Percentiles rank a stretch among this genome's conserved stretches.
Conservation (phyloP, 2,797 vertebrate genomes). For the Lepidocolaptes lacrymiger region DNA sequence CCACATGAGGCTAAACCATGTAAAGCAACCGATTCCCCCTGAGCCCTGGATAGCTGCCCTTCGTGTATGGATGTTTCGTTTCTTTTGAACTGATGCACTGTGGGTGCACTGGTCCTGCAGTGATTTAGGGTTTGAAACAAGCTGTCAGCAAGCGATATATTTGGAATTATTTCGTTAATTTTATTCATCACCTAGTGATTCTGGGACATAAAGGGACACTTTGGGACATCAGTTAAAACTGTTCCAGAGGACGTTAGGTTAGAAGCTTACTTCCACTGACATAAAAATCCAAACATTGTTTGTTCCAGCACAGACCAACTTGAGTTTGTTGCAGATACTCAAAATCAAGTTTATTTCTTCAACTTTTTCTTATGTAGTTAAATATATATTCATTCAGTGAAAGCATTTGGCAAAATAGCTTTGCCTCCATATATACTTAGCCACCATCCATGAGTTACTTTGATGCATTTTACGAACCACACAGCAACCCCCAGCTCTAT, state of each 20-base stretch:
- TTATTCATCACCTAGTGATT: slow-evolving; percentile 4
- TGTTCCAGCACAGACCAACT: not conserved
- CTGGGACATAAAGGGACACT: not conserved
- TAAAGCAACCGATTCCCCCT: not conserved
- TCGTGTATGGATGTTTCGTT: not conserved
- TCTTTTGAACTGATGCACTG: not conserved
- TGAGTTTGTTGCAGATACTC: not conserved
- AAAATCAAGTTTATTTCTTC: not conserved
- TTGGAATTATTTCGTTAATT: slow-evolving; percentile 19
- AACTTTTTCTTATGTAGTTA: not conserved
- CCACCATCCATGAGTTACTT: not conserved
- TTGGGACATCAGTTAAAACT: slow-evolving; percentile 30
- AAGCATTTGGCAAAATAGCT: not conserved
- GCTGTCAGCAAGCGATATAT: not conserved
- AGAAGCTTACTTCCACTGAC: not conserved
- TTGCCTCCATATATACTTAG: not conserved
- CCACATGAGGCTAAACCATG: not conserved
- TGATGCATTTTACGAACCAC: not conserved
- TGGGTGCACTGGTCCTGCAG: not conserved
- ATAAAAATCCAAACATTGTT: not conserved
- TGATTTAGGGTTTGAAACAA: not conserved
- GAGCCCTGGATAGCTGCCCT: not conserved
- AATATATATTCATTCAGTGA: not conserved
- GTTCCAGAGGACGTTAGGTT: not conserved
- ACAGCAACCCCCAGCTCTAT: not conserved